phyloP scores from a whole-genome alignment of 2,797 vertebrate species.

The Forpus xanthops region DNA sequence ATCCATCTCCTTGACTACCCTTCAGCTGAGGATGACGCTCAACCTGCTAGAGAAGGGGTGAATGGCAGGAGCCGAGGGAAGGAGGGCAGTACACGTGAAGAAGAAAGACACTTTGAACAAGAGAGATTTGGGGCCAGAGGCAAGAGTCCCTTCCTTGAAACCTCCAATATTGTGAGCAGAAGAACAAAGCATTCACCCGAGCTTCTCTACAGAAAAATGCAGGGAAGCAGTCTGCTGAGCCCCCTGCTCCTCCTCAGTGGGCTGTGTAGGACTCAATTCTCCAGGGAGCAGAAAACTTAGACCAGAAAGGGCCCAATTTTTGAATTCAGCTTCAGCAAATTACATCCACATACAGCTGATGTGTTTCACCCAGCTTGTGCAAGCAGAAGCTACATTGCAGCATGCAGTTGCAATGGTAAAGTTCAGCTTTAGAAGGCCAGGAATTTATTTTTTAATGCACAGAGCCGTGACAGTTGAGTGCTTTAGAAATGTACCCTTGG shows the following conservation, averaged over 20 bases:
- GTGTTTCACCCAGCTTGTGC: background rate
- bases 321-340: background rate
- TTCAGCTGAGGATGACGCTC: background rate
- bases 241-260: background rate
- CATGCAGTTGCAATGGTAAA: background rate
- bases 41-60: background rate
- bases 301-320: background rate
- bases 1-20: background rate
- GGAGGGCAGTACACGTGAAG: background rate
- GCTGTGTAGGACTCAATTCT: conserved; percentile 11
- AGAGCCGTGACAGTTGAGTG: background rate
- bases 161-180: background rate
- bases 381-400: background rate
- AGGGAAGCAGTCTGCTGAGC: background rate
- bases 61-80: background rate
- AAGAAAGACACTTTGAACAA: background rate
- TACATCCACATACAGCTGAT: background rate
- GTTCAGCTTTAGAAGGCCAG: background rate
- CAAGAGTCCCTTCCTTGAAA: background rate
- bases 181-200: background rate
- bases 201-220: background rate
- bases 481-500: background rate
- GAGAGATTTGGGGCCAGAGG: background rate
- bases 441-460: background rate
- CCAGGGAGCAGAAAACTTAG: background rate